Evolutionary conservation across 2,888 invertebrate species (phyloP).

Genomic region (Cantharis flavilabris): DNA sequence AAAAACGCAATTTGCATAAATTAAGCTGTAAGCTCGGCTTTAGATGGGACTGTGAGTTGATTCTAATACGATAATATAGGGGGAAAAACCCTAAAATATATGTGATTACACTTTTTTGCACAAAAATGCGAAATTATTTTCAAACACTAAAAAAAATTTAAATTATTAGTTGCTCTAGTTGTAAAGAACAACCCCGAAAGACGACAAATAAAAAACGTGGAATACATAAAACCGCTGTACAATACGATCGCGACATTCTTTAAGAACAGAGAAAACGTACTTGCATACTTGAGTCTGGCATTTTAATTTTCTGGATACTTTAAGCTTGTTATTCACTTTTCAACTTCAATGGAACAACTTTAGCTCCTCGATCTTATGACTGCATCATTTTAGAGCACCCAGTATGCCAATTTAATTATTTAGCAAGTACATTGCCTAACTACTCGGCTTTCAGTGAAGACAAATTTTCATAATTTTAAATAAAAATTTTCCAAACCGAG

Average conservation of each 20-base stretch:
- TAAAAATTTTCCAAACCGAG: not conserved
- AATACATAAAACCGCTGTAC: not conserved
- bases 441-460: not conserved
- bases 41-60: conserved; percentile 26
- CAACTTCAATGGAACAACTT: not conserved
- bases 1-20: conserved; percentile 50
- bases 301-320: not conserved
- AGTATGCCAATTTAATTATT: not conserved
- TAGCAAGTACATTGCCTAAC: not conserved
- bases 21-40: conserved; percentile 44
- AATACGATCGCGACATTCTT: not conserved
- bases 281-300: not conserved
- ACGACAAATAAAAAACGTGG: not conserved
- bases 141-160: not conserved
- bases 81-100: conserved; percentile 19
- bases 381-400: not conserved
- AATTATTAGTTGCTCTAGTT: not conserved
- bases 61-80: conserved; percentile 28
- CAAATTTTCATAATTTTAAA: not conserved
- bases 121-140: conserved; percentile 5
- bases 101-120: conserved; percentile 22
- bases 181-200: not conserved
- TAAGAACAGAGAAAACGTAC: not conserved
- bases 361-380: not conserved
- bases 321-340: not conserved